These are phyloP conservation scores for Leptatherina wallacei DNA, from an alignment of 2,797 vertebrate genomes.

Conservation along the genomic window DNA sequence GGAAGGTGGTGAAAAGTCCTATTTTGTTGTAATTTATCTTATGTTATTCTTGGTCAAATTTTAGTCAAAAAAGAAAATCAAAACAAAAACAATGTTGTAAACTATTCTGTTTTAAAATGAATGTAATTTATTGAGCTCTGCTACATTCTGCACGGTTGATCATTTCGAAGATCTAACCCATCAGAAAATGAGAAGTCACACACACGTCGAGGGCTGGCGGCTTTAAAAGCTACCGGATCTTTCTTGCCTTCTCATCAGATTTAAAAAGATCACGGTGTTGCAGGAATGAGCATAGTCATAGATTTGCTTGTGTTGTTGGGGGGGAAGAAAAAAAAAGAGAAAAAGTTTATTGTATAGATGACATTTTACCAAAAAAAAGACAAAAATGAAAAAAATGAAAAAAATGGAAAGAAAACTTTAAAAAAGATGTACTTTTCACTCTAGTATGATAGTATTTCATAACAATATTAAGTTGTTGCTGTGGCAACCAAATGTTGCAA, in stretches of 20 bases:
- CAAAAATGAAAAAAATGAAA: slow-evolving; percentile 23
- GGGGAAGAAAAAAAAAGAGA: slow-evolving; percentile 54
- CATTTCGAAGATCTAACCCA: slow-evolving; percentile 65
- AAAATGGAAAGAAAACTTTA: slow-evolving; percentile 58
- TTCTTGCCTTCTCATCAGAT: slow-evolving; percentile 70
- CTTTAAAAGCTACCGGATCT: slow-evolving; percentile 65
- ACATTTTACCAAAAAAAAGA: slow-evolving; percentile 84
- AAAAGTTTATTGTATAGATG: slow-evolving; percentile 85
- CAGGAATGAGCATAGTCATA: slow-evolving; percentile 78
- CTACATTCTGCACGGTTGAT: slow-evolving; percentile 70
- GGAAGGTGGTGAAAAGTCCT: slow-evolving; percentile 67
- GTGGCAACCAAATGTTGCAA: slow-evolving; percentile 85
- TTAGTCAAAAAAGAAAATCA: slow-evolving; percentile 56
- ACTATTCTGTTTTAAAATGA: slow-evolving; percentile 86
- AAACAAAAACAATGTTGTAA: slow-evolving; percentile 77
- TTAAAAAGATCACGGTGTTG: slow-evolving; percentile 63
- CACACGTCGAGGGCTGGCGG: slow-evolving; percentile 23
- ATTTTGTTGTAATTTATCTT: slow-evolving; percentile 81
- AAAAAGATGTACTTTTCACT: slow-evolving; percentile 85
- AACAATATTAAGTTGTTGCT: slow-evolving; percentile 88
- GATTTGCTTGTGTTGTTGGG: slow-evolving; percentile 82
- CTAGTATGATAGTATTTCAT: slow-evolving; percentile 87
- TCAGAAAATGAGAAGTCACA: slow-evolving; percentile 63
- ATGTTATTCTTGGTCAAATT: slow-evolving; percentile 75
- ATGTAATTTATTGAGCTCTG: slow-evolving; percentile 89